Evolutionary conservation across 92 coral and sea anemone species (phyloP).

Genomic region (Zoanthus sansibaricus): DNA sequence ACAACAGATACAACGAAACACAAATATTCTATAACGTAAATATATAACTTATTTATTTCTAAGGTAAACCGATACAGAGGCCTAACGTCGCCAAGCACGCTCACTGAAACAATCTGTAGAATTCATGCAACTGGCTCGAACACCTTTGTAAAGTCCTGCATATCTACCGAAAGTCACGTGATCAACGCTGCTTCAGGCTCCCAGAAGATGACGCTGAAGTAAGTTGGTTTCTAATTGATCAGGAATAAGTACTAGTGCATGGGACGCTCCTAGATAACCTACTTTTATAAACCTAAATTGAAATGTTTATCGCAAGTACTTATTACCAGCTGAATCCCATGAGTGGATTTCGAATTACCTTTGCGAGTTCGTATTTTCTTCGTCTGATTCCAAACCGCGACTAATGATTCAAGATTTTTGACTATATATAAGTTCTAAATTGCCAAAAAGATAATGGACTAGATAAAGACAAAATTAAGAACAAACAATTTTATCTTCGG

Average conservation of each 20-base stretch:
- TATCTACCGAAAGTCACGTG: conserved; percentile 15
- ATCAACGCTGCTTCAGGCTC: not conserved
- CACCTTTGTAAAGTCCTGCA: conserved; percentile 23
- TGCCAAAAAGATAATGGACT: no score
- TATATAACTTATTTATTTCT: not conserved
- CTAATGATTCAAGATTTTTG: no score
- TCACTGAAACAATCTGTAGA: conserved; percentile 2
- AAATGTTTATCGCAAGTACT: not conserved
- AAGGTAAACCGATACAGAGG: not conserved
- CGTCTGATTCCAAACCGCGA: no score
- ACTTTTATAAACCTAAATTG: not conserved
- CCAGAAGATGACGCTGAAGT: conserved; percentile 5
- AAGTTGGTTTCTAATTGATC: not conserved
- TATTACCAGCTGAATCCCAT: no score
- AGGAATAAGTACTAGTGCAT: no score
- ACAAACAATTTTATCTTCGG: no score
- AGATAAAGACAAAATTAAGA: no score
- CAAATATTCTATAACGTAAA: not conserved
- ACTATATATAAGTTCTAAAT: no score
- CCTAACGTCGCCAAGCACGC: not conserved
- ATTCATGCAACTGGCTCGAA: not conserved
- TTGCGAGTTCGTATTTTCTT: no score
- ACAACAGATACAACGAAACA: not conserved
- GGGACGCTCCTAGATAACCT: not conserved
- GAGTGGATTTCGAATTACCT: no score